Conservation (phyloP, 2,113 vertebrate genomes). For the Cynoglossus semilaevis region DNA sequence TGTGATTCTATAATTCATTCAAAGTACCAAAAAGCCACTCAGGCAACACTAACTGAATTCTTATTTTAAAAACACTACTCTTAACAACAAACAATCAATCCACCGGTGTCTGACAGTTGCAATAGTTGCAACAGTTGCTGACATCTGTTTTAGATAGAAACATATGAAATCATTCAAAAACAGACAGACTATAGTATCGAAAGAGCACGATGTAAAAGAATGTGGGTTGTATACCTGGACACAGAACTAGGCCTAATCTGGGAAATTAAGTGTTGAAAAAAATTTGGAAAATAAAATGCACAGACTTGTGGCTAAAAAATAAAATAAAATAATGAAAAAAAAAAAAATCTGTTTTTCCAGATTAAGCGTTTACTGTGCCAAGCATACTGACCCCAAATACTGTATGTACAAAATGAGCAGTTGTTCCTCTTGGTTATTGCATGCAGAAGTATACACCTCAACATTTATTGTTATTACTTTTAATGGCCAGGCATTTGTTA, state of each 20-base stretch:
- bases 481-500: slow-evolving; percentile 54
- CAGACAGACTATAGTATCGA: slow-evolving; percentile 51
- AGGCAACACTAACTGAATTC: slow-evolving; percentile 40
- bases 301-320: not conserved
- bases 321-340: not conserved
- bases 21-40: slow-evolving; percentile 55
- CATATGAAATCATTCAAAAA: slow-evolving; percentile 70
- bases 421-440: slow-evolving; percentile 65
- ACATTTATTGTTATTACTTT: slow-evolving; percentile 38
- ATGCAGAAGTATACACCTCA: slow-evolving; percentile 64
- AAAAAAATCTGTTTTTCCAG: slow-evolving; percentile 25
- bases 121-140: slow-evolving; percentile 51
- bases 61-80: slow-evolving; percentile 53
- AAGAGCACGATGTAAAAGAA: slow-evolving; percentile 52
- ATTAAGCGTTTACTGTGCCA: slow-evolving; percentile 45
- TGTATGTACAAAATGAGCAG: slow-evolving; percentile 74
- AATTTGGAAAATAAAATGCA: slow-evolving; percentile 4
- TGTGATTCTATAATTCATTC: slow-evolving; percentile 43
- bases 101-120: slow-evolving; percentile 51
- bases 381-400: slow-evolving; percentile 49
- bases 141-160: slow-evolving; percentile 69
- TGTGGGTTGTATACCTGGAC: slow-evolving; percentile 41
- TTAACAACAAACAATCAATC: slow-evolving; percentile 52
- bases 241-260: slow-evolving; percentile 34
- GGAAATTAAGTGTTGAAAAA: slow-evolving; percentile 6